A percentile compares a stretch with the other conserved stretches of the same genome.
Conservation (phyloP, 2,797 vertebrate genomes). For the Dendrocincla tyrannina region DNA sequence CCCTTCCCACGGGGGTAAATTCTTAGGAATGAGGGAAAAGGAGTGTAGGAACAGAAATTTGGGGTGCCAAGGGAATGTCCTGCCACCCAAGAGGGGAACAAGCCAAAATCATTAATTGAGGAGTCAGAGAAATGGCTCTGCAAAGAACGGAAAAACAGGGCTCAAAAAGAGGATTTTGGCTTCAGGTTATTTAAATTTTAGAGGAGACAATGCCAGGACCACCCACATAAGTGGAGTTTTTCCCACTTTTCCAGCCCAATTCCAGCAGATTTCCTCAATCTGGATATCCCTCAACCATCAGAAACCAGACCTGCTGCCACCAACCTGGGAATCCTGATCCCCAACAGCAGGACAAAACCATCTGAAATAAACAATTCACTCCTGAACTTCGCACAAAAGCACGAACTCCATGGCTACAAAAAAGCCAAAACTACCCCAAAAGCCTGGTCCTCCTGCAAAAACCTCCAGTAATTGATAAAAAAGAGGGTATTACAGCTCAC, state of each 20-base stretch:
- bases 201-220: background rate
- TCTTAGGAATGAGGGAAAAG: too few relatives aligned
- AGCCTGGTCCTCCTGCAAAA: background rate
- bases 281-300: background rate
- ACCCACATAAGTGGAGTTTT: background rate
- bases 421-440: background rate
- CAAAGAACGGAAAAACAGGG: too few relatives aligned
- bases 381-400: background rate
- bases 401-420: background rate
- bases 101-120: too few relatives aligned
- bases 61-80: too few relatives aligned
- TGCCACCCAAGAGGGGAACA: too few relatives aligned
- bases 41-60: too few relatives aligned
- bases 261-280: background rate
- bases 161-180: too few relatives aligned
- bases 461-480: background rate
- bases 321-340: background rate
- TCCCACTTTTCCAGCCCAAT: background rate
- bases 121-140: too few relatives aligned
- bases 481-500: background rate
- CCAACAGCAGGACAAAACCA: background rate
- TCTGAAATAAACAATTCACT: background rate
- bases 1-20: too few relatives aligned
- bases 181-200: background rate
- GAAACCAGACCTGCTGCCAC: background rate